Evolutionary conservation across 1,140 invertebrate species (phyloP), one percentile per base, ranked within the genome.

Genomic region (Ceratosolen solmsi): DNA sequence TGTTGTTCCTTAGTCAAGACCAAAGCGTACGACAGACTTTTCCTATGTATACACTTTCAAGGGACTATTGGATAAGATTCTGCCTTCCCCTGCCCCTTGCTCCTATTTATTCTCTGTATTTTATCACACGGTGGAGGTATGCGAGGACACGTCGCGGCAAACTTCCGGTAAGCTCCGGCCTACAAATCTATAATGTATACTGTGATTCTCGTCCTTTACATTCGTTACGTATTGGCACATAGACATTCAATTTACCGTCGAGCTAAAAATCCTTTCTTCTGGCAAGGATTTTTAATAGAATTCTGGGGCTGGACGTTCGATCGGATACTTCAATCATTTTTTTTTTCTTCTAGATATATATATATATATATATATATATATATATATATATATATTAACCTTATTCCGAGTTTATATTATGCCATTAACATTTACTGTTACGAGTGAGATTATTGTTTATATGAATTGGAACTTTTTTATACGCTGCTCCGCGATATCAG

Each of bases 31-130:
- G 17, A 36, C 13, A 20, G 30, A 11, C 25, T 36, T 33, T 36
- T 17, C 54, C 2, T 30, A 30, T 58, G 20, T 74, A 74, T 38
- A 58, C 30, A 22, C 30, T 54, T 51, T 36, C 5, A 22, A 74
- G 1, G 38, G 27, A 11, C n/a, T 25, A 56, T 11, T 22, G 51
- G 13, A 4, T 11, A 20, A 33, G 20, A 33, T 33, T 22, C 3
- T 49, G 30, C 3, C 79, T 79, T 51, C 68, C 78, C 82, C 79
- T 63, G 75, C 73, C 84, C 58, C 78, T 91, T 63, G 75, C 73
- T 85, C 58, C 78, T 91, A 89, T 91, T 91, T 91, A 89, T 91
- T 90, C 86, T 88, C 88, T 85, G 90, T 90, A 91, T 91, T 91
- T 91, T 88, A 91, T 90, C 88, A 89, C 89, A 87, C 87, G 89